phyloP scores from a whole-genome alignment of 1,140 invertebrate genomes.

The Lordiphosa clarofinis region DNA sequence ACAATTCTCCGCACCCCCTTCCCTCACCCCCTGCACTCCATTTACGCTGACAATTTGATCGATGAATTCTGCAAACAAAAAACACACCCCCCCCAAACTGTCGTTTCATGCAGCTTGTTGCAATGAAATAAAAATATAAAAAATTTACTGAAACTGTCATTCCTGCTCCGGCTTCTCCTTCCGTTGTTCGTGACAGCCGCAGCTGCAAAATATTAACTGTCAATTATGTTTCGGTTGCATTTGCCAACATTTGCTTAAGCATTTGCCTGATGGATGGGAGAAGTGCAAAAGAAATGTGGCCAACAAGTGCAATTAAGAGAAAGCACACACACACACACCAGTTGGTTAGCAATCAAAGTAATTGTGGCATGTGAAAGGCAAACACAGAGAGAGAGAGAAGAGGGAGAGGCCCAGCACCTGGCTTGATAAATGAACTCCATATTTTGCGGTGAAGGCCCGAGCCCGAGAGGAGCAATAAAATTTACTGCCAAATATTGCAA shows the following conservation, averaged over 20 bases:
- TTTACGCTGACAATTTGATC: no score
- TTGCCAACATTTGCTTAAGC: background rate
- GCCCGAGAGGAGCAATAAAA: slow-evolving; percentile 29
- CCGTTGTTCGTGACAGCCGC: no score
- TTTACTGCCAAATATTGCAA: slow-evolving; percentile 52
- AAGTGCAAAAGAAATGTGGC: background rate
- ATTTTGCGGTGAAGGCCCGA: slow-evolving; percentile 20
- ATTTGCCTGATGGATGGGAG: no score
- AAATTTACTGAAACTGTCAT: no score
- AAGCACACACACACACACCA: background rate
- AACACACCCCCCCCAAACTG: no score
- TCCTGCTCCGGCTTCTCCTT: no score
- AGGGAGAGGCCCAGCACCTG: slow-evolving; percentile 9
- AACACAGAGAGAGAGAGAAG: background rate
- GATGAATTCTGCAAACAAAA: no score
- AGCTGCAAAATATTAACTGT: no score
- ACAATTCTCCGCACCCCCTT: no score
- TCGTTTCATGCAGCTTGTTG: no score
- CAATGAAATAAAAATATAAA: no score
- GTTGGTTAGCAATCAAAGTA: slow-evolving; percentile 55
- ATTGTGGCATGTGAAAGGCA: slow-evolving; percentile 36
- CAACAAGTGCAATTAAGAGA: background rate
- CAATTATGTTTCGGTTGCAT: slow-evolving; percentile 45
- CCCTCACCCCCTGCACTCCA: no score
- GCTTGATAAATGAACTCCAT: slow-evolving; percentile 54